Conservation (phyloP, 2,888 invertebrate species). For the Eurytoma adleriae region DNA sequence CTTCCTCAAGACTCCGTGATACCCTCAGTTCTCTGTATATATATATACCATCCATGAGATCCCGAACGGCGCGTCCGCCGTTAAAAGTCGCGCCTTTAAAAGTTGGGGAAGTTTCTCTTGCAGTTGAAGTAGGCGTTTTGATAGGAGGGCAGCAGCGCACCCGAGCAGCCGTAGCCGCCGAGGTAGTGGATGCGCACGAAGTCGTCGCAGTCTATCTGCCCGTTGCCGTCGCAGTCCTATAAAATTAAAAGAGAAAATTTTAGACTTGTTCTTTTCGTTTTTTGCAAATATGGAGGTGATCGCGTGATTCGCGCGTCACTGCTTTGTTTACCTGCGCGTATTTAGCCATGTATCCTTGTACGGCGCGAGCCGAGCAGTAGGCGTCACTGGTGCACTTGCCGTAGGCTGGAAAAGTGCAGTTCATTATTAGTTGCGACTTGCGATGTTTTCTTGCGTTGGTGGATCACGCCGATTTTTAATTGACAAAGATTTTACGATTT, state of each 20-base stretch:
- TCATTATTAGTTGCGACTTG: too few species aligned
- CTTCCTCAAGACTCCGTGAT: too few species aligned
- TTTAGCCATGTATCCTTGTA: conserved; percentile 90
- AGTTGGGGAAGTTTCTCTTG: conserved; percentile 58
- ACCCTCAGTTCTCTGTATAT: too few species aligned
- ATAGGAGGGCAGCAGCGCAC: conserved; percentile 80
- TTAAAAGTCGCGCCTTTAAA: too few species aligned
- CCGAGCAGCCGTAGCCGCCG: conserved; percentile 87
- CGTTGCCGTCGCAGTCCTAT: conserved; percentile 90
- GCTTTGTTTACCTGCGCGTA: conserved; percentile 81
- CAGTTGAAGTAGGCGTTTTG: conserved; percentile 82
- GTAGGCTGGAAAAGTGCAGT: conserved; percentile 77
- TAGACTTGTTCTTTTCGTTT: background rate
- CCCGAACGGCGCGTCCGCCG: too few species aligned
- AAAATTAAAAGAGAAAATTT: conserved; percentile 37
- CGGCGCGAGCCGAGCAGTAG: conserved; percentile 82
- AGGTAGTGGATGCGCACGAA: conserved; percentile 88
- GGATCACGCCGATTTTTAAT: too few species aligned
- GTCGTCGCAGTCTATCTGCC: conserved; percentile 87
- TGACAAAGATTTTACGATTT: too few species aligned
- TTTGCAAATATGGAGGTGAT: too few species aligned
- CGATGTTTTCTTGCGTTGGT: too few species aligned
- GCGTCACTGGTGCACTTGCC: conserved; percentile 85
- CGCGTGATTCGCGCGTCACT: too few species aligned
- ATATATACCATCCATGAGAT: too few species aligned